phyloP scores from a whole-genome alignment of 2,113 vertebrate genomes.

The Carassius carassius region DNA sequence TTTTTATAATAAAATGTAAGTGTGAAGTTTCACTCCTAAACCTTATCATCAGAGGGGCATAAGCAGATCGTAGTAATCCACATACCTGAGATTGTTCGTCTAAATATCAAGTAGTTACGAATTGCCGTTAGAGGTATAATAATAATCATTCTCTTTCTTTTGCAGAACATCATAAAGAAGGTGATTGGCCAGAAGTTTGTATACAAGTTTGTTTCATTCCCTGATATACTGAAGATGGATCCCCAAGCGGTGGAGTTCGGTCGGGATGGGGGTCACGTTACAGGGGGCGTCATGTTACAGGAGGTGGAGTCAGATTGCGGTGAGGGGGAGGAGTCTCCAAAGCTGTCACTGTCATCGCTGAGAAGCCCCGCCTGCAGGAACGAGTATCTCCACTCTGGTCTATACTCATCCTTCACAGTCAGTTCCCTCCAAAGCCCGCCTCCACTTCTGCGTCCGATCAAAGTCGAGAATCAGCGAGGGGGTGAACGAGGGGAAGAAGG shows the following conservation, averaged over 20 bases:
- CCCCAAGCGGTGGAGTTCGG: conserved; percentile 83
- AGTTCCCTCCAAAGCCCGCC: conserved; percentile 84
- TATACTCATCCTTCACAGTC: conserved; percentile 90
- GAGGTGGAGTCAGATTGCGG: conserved; percentile 77
- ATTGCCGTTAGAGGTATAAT: neutral
- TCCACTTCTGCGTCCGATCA: conserved; percentile 81
- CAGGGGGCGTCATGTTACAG: conserved; percentile 80
- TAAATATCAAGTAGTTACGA: neutral
- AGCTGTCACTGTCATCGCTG: conserved; percentile 77
- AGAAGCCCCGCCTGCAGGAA: conserved; percentile 79
- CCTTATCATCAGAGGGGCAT: neutral
- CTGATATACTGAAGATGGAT: conserved; percentile 90
- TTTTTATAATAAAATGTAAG: too few species aligned
- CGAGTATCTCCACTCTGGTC: conserved; percentile 86
- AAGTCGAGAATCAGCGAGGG: conserved; percentile 79
- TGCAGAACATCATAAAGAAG: conserved; percentile 92
- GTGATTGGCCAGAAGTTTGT: conserved; percentile 92
- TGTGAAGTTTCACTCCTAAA: neutral
- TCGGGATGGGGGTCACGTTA: conserved; percentile 71
- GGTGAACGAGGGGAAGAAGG: conserved; percentile 76
- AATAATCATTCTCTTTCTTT: conserved; percentile 40
- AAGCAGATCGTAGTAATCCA: neutral
- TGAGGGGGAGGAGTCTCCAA: conserved; percentile 73
- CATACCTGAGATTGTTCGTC: neutral
- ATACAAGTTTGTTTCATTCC: conserved; percentile 92